Percentiles rank a stretch among this genome's conserved stretches.
phyloP scores from a whole-genome alignment of 2,113 vertebrate genomes.

The Jacana jacana region DNA sequence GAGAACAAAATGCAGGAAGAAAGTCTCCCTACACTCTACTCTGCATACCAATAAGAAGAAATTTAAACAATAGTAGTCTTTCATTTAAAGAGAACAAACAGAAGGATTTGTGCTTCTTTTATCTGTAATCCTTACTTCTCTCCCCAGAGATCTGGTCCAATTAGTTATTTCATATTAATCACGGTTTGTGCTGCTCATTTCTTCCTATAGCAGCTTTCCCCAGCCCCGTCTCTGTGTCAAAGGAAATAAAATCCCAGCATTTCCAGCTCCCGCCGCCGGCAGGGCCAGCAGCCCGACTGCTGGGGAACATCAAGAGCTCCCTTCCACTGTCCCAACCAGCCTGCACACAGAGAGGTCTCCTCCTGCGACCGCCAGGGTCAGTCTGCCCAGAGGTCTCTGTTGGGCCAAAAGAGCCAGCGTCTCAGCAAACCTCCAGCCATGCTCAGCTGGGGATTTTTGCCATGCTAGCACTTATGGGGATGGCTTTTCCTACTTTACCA shows the following conservation, averaged over 20 bases:
- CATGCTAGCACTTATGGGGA: background rate
- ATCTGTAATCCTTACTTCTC: constrained; percentile 7
- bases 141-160: constrained; percentile 46
- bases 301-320: background rate
- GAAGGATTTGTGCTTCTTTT: constrained; percentile 25
- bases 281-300: background rate
- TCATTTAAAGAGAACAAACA: constrained; percentile 65
- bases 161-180: constrained; percentile 62
- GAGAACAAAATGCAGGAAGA: background rate
- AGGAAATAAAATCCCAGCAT: background rate
- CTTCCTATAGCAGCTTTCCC: background rate
- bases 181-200: background rate
- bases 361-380: background rate
- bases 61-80: constrained; percentile 29
- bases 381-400: background rate
- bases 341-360: background rate
- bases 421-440: background rate
- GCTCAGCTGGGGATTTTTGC: background rate
- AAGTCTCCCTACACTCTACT: background rate
- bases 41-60: constrained; percentile 39
- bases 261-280: background rate
- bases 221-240: background rate
- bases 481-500: background rate
- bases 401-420: background rate
- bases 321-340: background rate